Evolutionary conservation across 2,113 vertebrate species (phyloP), one percentile per base, ranked within the genome.

Genomic region (Oryzias celebensis): DNA sequence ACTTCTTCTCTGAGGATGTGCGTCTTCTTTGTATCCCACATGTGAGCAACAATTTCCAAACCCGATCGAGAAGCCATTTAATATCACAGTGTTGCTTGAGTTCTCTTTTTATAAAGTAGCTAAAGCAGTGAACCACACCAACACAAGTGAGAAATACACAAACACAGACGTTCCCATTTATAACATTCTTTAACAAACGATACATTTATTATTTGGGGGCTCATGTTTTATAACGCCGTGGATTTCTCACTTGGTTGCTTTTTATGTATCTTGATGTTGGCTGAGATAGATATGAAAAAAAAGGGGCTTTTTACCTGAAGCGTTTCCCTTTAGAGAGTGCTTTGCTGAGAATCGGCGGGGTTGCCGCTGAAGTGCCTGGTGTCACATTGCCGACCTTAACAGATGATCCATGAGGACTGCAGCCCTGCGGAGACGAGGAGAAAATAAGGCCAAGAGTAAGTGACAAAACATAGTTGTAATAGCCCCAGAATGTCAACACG

Each of bases 311-410:
- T 75, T 80, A 91, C 90, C 91, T 92, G 88, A 88, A 89, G 83
- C 80, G 86, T 84, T 91, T 93, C 60, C 80, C 88, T 75, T 82
- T 86, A 22, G 88, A 81, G 66, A 84, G 80, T 2, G 71, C 81
- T 82, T 83, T 89, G 86, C 75, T 78, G 71, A 89, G 85, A 53
- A 82, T 46, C 28, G 87, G 81, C 24, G 87, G 70, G 41, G 83
- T 63, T 23, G 26, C 75, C 53, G 62, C 28, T n/a, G 85, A 72
- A 58, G 82, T 48, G 57, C 62, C 78, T 4, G 83, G 71, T 58
- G 84, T 77, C 64, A 67, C 58, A 14, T 54, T 70, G 73, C 57
- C 51, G 56, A 70, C 76, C 61, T 87, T 75, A 42, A 77, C 58
- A 58, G 72, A 68, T 15, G 85, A 84, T 80, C 87, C 84, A 10